A percentile compares a stretch with the other conserved stretches of the same genome.
Conservation (phyloP, 2,888 invertebrate genomes). For the Ophioninae sp. region DNA sequence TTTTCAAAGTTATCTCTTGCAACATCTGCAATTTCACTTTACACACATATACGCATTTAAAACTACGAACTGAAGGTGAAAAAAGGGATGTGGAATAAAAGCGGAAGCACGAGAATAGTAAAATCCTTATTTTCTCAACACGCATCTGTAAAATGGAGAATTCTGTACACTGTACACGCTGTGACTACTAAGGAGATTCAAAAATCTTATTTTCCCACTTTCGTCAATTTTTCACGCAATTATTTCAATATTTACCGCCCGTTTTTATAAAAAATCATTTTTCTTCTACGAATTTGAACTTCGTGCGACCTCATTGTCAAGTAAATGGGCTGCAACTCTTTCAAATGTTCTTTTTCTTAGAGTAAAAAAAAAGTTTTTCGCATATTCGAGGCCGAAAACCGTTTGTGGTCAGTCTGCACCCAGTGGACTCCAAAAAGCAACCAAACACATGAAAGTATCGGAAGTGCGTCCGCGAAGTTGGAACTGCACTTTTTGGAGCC, state of each 20-base stretch:
- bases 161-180: conserved; percentile 72
- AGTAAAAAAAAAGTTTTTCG: neutral
- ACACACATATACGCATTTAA: conserved; percentile 17
- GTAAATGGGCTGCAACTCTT: neutral
- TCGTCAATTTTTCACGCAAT: conserved; percentile 41
- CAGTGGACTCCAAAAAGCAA: neutral
- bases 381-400: neutral
- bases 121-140: conserved; percentile 50
- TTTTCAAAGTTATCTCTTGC: conserved; percentile 44
- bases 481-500: conserved; percentile 10
- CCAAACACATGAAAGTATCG: neutral
- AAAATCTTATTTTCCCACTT: conserved; percentile 58
- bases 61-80: conserved; percentile 6
- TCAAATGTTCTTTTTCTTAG: neutral
- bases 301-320: neutral
- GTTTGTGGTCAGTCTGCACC: neutral
- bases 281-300: neutral
- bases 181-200: conserved; percentile 61
- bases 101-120: conserved; percentile 60
- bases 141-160: conserved; percentile 65
- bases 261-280: neutral
- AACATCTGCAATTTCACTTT: conserved; percentile 61
- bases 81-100: conserved; percentile 16
- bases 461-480: conserved; percentile 9
- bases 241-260: neutral